Base-by-base conservation (phyloP, 1,140 invertebrate genomes). In the Orius laevigatus region DNA sequence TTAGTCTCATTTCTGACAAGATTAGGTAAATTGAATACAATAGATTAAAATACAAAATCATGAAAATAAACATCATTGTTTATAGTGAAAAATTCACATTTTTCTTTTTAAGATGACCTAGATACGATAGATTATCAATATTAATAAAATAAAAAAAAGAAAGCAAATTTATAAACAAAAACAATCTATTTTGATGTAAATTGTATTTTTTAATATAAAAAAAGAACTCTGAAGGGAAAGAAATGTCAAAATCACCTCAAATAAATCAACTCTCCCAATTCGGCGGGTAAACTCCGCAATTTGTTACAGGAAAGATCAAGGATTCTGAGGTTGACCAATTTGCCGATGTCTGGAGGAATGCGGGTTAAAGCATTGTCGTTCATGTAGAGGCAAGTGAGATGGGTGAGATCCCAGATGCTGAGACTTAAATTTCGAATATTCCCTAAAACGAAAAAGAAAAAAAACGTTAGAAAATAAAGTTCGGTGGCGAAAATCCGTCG, bases 251-350 rank as follows among this genome's bases (percentile, higher is more conserved):
- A 56, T 65, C 64, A 87, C 84, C 81, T 85, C 56, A 96, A 76
- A 62, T 84, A 78, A 63, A 91, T 84, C 60, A 98, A 77, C 64
- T 97, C 92, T 51, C 94, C 93, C 39, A 98, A 73, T 72, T 97
- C 92, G 40, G 90, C 76, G 52, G 95, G 95, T 58, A 98, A 68
- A 64, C 80, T 86, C 52, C 89, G 74, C 50, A 98, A 69, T 69
- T 95, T 95, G 67, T 96, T 96, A 64, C 78, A 81, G 55, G 90
- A 95, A 52, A 97, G 66, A 70, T 98, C 94, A 47, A 98, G 69
- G 48, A 81, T 78, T 56, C 79, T 78, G 52, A 98, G 71, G 66
- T 87, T 85, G 53, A 71, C 68, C 47, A 98, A 71, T 58, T 75
- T 76, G 57, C 75, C 77, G 56, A 98, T 91, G 61, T 95, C 90